Percentiles rank a stretch among this genome's conserved stretches.
These are phyloP conservation scores for Drosophila rufa DNA, from an alignment of 1,140 invertebrate genomes.

Conservation along the genomic window DNA sequence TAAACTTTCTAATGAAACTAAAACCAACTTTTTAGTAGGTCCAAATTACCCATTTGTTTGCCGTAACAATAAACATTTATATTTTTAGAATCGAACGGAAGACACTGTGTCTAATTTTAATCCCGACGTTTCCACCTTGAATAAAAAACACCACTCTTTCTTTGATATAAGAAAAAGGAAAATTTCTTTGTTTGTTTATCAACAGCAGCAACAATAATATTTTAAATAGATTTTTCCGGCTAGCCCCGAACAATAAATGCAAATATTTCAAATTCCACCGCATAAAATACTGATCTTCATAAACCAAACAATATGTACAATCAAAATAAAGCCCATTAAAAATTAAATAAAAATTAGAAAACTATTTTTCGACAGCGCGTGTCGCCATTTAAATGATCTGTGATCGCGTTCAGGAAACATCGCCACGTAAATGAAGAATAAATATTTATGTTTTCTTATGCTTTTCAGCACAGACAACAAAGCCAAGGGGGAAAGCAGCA, in stretches of 20 bases:
- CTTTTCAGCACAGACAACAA: constrained; percentile 25
- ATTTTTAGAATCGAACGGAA: not conserved
- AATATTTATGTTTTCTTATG: constrained; percentile 70
- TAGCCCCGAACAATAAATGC: not conserved
- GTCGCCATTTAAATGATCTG: constrained; percentile 55
- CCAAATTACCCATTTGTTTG: constrained; percentile 2
- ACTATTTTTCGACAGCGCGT: constrained; percentile 39
- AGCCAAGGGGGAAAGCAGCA: constrained; percentile 8
- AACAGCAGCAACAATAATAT: not conserved
- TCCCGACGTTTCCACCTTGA: not conserved
- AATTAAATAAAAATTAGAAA: constrained; percentile 35
- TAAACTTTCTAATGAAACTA: not conserved
- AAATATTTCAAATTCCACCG: constrained; percentile 17
- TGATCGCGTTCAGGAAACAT: constrained; percentile 49
- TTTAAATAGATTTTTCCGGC: constrained; percentile 18
- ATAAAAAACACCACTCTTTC: constrained; percentile 7
- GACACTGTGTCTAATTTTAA: constrained; percentile 8
- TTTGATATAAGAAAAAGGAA: constrained; percentile 7
- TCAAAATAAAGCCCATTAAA: constrained; percentile 15
- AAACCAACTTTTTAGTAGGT: not conserved
- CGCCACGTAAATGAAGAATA: constrained; percentile 36
- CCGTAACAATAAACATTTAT: not conserved
- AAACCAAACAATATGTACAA: constrained; percentile 20
- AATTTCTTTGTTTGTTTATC: constrained; percentile 22
- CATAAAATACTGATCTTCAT: constrained; percentile 1